Evolutionary conservation across 2,797 vertebrate species (phyloP), one percentile per base, ranked within the genome.

Genomic region (Oryzias dopingdopingensis): DNA sequence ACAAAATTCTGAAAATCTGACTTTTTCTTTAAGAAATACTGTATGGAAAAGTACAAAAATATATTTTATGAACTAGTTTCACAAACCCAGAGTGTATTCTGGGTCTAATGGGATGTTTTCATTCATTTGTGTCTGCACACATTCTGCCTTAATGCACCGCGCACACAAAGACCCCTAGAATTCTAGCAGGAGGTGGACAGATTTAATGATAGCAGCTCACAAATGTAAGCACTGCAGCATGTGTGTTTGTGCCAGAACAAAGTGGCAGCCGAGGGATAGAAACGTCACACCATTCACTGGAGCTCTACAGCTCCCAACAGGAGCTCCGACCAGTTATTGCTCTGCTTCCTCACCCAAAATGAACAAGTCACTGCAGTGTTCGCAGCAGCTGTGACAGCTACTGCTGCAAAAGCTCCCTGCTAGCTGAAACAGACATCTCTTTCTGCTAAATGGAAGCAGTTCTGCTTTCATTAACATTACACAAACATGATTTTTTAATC

Each of bases 331-430:
- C 62, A 64, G 80, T 62, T 65, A 72, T 53, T 41, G 5, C 62
- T 63, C 48, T 49, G 57, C 60, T 74, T 56, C 64, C 58, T 70
- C 67, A 52, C 61, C 67, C 71, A 76, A 61, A 44, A 59, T 62
- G 64, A 82, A 63, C 57, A 16, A 50, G 58, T 78, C 62, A 46
- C 65, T 69, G 77, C 74, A 53, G 75, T 63, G 60, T 32, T 77
- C 59, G 49, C 56, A 76, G 72, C 50, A 52, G 65, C 63, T 59
- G 72, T 37, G 62, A 77, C 67, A 37, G 4, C 55, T 14, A 6
- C 64, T 6, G 49, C 67, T 49, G 57, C 43, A n/a, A 52, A 73
- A 52, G 47, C 32, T 37, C 32, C 32, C 32, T 12, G 32, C 32
- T 37, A 74, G 72, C 59, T 52, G 77, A 32, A 61, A 65, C 65